phyloP scores from a whole-genome alignment of 2,113 vertebrate species.

The Anoplopoma fimbria region DNA sequence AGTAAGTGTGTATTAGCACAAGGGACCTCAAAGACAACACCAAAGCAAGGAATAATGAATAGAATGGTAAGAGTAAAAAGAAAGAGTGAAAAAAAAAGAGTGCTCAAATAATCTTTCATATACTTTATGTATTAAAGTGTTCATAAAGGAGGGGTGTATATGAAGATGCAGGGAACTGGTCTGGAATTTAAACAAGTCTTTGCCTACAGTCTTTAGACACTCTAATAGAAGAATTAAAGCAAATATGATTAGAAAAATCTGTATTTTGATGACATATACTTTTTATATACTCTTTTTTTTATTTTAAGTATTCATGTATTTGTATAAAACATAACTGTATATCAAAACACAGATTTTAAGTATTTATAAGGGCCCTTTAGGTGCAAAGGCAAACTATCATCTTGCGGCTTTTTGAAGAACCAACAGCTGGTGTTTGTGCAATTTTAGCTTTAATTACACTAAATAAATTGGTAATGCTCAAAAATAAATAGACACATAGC shows the following conservation, averaged over 20 bases:
- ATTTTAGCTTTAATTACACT: not conserved
- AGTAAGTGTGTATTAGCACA: slow-evolving; percentile 19
- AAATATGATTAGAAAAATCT: not conserved
- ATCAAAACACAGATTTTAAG: not conserved
- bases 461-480: not conserved
- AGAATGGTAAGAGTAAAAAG: slow-evolving; percentile 16
- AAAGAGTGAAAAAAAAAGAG: not conserved
- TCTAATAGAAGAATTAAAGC: not conserved
- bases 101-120: not conserved
- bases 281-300: no score
- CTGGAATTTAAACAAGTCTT: not conserved
- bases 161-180: not conserved
- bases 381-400: not conserved
- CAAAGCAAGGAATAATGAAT: not conserved
- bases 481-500: not conserved
- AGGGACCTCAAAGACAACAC: not conserved
- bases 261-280: not conserved
- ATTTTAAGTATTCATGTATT: not conserved
- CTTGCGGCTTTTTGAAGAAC: no score
- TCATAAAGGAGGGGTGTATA: not conserved
- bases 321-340: no score
- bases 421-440: not conserved
- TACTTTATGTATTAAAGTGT: not conserved
- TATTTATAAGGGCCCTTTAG: not conserved
- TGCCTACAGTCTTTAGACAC: not conserved